Percentiles rank a stretch among this genome's conserved stretches.
Conservation (phyloP, 2,797 vertebrate genomes). For the Enteromius anoplus region DNA sequence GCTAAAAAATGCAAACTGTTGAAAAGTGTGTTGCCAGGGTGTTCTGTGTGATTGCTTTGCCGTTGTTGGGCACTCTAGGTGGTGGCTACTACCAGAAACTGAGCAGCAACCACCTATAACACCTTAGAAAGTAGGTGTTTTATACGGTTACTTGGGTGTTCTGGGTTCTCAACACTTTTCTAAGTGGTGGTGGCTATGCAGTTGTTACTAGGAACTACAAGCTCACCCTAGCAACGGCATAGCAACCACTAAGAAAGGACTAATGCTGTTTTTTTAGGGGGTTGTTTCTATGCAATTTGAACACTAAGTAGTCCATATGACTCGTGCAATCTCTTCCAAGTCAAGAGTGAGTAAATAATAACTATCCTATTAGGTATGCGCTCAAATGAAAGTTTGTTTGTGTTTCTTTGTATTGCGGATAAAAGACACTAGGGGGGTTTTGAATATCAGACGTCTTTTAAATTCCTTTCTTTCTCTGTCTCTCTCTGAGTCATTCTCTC, state of each 20-base stretch:
- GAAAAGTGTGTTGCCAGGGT: no score
- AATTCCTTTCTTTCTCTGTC: neutral
- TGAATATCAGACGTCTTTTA: conserved; percentile 22
- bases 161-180: no score
- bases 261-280: neutral
- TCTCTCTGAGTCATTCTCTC: conserved; percentile 38
- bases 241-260: neutral
- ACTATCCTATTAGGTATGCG: neutral
- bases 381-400: neutral
- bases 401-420: neutral
- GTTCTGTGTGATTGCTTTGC: neutral
- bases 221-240: neutral
- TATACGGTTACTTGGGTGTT: no score
- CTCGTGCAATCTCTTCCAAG: neutral
- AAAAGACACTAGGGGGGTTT: neutral
- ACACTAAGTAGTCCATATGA: neutral
- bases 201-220: neutral
- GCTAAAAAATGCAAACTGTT: neutral
- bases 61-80: neutral
- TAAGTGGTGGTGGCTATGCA: no score
- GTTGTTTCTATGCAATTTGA: neutral
- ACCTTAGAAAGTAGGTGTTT: neutral
- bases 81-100: neutral
- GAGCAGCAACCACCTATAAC: neutral
- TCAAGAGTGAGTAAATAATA: neutral